Conservation (phyloP, 2,113 vertebrate genomes). For the Dascyllus trimaculatus region DNA sequence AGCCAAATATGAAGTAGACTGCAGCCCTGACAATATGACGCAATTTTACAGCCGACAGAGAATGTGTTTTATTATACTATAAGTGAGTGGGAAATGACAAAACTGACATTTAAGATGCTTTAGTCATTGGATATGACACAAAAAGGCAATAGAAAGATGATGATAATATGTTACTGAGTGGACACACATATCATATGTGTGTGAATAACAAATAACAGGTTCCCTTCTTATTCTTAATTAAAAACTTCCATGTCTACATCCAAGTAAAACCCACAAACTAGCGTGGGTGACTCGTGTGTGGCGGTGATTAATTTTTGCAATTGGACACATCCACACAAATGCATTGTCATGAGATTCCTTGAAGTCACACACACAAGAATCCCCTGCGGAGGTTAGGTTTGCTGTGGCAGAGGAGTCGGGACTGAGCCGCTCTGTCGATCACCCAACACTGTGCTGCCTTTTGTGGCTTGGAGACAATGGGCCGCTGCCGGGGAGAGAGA, state of each 20-base stretch:
- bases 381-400: constrained; percentile 64
- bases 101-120: constrained; percentile 6
- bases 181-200: neutral
- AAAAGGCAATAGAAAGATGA: neutral
- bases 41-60: constrained; percentile 2
- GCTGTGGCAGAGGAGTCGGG: constrained; percentile 57
- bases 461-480: constrained; percentile 81
- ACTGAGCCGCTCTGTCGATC: constrained; percentile 70
- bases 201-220: no score
- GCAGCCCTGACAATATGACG: constrained; percentile 7
- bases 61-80: constrained; percentile 22
- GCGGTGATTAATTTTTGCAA: constrained; percentile 42
- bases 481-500: constrained; percentile 71
- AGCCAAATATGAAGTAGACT: constrained; percentile 41
- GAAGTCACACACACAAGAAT: constrained; percentile 55
- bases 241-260: neutral
- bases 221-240: neutral
- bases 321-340: constrained; percentile 36
- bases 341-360: constrained; percentile 66
- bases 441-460: constrained; percentile 71
- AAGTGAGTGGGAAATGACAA: neutral
- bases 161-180: neutral
- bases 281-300: neutral
- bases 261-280: neutral
- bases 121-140: constrained; percentile 3